These are phyloP conservation scores for Troides oblongomaculatus DNA, from an alignment of 2,888 invertebrate species.

Conservation along the genomic window DNA sequence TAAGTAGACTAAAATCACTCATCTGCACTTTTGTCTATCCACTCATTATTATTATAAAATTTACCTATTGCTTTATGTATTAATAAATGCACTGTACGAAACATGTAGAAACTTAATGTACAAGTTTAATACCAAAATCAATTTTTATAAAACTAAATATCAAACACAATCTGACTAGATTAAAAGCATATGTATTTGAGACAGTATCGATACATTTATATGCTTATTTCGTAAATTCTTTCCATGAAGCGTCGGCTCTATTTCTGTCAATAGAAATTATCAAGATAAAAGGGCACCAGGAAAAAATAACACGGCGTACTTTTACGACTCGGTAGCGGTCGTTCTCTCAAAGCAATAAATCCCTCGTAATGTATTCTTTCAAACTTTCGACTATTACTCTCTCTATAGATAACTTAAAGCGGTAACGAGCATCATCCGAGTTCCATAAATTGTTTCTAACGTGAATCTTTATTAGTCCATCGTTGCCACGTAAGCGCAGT, in stretches of 20 bases:
- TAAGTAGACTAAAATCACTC: no score
- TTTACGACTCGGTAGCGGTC: conserved; percentile 38
- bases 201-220: neutral
- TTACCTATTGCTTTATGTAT: no score
- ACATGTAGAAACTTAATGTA: no score
- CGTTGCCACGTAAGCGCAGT: conserved; percentile 38
- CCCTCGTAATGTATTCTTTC: conserved; percentile 42
- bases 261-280: conserved; percentile 29
- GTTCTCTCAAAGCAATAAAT: conserved; percentile 43
- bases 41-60: no score
- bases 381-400: conserved; percentile 37
- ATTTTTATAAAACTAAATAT: no score
- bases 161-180: no score
- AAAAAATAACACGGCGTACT: conserved; percentile 32
- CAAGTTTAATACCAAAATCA: no score
- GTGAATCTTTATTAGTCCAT: conserved; percentile 20
- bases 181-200: no score
- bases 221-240: conserved; percentile 21
- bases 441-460: conserved; percentile 37
- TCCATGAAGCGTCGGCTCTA: conserved; percentile 10
- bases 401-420: conserved; percentile 38
- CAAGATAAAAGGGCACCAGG: conserved; percentile 18
- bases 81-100: no score
- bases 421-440: conserved; percentile 37
- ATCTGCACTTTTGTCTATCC: no score